Base-by-base conservation (phyloP, 1,140 invertebrate species). In the Sitobion miscanthi region DNA sequence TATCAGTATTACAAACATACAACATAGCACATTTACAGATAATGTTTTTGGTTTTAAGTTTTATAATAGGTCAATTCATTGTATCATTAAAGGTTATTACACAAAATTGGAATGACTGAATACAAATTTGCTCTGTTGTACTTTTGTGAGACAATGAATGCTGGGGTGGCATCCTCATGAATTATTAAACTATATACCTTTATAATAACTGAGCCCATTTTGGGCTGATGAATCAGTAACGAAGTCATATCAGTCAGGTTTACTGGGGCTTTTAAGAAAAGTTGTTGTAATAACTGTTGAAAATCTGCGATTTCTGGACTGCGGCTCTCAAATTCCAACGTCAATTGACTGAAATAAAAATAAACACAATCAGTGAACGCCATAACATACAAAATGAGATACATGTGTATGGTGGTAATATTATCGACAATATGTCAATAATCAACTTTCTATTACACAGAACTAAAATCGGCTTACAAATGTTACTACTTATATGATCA, bases 321-420 rank as follows among this genome's bases (percentile, higher is more conserved):
- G 69, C 97, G 96, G 54, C 98, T 98, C 95, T 98, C 98, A 95
- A 98, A 98, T 94, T 98, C 97, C 97, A 8, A 98, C 96, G 95
- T 97, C 96, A 5, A 98, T 96, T 95, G 97, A 96, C 97, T 97
- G 93, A 9, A 95, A 94, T n/a, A 91, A 83, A 42, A 77, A 82
- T 86, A 8, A n/a, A 49, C 11, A 87, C 30, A n/a, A 87, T 52
- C 17, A 52, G 38, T 85, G 5, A 77, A 77, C 14, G 14, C 30
- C 4, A n/a, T n/a, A 4, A n/a, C 30, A 69, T n/a, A 69, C 14
- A 69, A n/a, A n/a, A 69, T 4, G 14, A 14, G 30, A 69, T 69
- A 2, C 14, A 21, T 69, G 14, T 69, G 30, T 17, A n/a, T 17
- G 14, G 30, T n/a, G 14, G 11, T 69, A n/a, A 17, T 69, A 17